Percentiles rank a stretch among this genome's conserved stretches.
These are phyloP conservation scores for Microplitis demolitor DNA, from an alignment of 1,140 invertebrate species.

Conservation along the genomic window DNA sequence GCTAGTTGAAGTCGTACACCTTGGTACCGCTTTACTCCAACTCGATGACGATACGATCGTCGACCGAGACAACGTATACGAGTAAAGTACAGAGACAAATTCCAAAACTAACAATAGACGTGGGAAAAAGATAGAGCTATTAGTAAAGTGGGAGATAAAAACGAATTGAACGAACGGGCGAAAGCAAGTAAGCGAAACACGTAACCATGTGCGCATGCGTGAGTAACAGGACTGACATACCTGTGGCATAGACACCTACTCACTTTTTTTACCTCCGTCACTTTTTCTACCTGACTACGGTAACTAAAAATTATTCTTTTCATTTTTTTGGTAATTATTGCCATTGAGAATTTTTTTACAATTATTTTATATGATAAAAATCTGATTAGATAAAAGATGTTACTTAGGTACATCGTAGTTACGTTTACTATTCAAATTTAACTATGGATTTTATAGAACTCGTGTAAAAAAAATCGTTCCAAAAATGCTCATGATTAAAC, in stretches of 20 bases:
- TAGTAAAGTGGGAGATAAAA: background rate
- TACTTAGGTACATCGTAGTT: no score
- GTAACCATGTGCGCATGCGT: background rate
- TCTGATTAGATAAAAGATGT: no score
- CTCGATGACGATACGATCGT: constrained; percentile 7
- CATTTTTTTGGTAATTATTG: no score
- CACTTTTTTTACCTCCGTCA: background rate
- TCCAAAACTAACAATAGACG: constrained; percentile 11
- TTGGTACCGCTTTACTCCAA: constrained; percentile 3
- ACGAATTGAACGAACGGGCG: constrained; percentile 3
- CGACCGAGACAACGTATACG: background rate
- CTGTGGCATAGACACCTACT: background rate
- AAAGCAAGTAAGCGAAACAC: background rate
- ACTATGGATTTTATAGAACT: no score
- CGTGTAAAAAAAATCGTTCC: no score
- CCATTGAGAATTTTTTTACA: no score
- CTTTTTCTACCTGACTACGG: no score
- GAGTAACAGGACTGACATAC: constrained; percentile 13
- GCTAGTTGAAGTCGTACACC: background rate
- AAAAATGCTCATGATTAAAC: no score
- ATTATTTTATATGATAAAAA: no score
- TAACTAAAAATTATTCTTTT: no score
- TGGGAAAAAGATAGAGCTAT: background rate
- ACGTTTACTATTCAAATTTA: no score
- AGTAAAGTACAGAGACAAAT: background rate